Conservation (phyloP, 2,113 vertebrate genomes). For the Onychostoma macrolepis region DNA sequence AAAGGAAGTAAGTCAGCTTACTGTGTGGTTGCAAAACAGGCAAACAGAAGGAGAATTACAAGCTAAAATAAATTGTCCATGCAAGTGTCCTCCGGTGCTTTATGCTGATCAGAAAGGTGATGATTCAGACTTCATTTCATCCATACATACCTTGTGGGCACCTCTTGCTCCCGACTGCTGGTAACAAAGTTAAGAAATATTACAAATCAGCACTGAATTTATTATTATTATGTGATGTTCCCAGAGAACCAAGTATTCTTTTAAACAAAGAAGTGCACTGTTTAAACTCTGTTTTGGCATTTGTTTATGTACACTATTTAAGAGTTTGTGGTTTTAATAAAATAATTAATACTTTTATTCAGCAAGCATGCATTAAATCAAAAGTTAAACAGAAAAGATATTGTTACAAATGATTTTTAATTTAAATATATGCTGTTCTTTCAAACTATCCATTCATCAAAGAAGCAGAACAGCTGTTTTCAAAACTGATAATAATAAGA, state of each 20-base stretch:
- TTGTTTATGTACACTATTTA: neutral
- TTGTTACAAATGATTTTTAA: too few relatives aligned
- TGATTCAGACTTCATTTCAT: conserved; percentile 24
- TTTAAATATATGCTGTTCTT: too few relatives aligned
- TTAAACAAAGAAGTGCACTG: neutral
- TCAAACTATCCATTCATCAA: too few relatives aligned
- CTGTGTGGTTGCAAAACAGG: neutral
- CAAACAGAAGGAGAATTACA: neutral
- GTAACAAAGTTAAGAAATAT: neutral
- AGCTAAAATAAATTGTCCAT: conserved; percentile 8
- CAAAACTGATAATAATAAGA: too few relatives aligned
- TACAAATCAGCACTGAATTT: neutral
- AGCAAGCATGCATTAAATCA: too few relatives aligned
- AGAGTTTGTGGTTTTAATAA: neutral
- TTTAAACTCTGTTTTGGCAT: neutral
- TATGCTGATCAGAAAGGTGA: conserved; percentile 20
- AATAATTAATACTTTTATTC: neutral
- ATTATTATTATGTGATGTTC: neutral
- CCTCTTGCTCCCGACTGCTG: neutral
- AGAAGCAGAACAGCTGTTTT: too few relatives aligned
- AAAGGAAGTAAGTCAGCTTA: neutral
- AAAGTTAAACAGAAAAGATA: too few relatives aligned
- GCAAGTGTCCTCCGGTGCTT: conserved; percentile 1
- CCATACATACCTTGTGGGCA: conserved; percentile 12
- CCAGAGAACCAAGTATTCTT: neutral